phyloP scores from a whole-genome alignment of 2,113 vertebrate species.

The Lathamus discolor region DNA sequence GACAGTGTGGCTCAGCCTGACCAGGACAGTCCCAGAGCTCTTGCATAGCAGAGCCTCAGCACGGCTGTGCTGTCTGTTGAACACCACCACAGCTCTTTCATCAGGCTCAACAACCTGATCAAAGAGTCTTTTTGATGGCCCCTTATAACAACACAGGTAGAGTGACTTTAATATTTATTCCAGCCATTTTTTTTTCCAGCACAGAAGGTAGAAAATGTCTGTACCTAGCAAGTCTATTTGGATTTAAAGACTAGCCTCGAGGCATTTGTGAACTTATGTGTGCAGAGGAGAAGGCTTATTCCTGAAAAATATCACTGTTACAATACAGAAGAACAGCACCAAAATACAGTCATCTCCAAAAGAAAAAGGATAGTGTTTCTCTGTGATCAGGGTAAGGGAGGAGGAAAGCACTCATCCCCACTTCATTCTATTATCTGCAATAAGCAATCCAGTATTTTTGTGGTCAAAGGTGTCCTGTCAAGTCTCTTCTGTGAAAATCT shows the following conservation, averaged over 20 bases:
- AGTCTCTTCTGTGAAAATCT: background rate
- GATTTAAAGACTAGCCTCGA: background rate
- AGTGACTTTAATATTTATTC: background rate
- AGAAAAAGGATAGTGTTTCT: background rate
- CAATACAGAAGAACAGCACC: background rate
- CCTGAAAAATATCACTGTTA: background rate
- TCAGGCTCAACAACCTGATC: background rate
- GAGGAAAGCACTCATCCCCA: background rate
- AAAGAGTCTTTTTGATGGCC: background rate
- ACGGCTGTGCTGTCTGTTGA: background rate
- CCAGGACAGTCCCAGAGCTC: background rate
- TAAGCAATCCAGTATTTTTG: background rate
- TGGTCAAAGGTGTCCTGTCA: background rate
- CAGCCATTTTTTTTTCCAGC: background rate
- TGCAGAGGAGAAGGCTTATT: background rate
- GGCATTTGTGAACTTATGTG: background rate
- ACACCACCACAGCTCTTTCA: background rate
- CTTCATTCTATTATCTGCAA: background rate
- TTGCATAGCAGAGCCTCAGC: accelerated
- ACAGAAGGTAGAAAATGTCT: background rate
- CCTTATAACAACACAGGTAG: background rate
- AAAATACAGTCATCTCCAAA: background rate
- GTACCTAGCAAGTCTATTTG: background rate
- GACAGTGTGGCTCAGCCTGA: background rate
- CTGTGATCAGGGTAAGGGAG: background rate